Conservation (phyloP, 2,797 vertebrate species). For the Aplochiton taeniatus region DNA sequence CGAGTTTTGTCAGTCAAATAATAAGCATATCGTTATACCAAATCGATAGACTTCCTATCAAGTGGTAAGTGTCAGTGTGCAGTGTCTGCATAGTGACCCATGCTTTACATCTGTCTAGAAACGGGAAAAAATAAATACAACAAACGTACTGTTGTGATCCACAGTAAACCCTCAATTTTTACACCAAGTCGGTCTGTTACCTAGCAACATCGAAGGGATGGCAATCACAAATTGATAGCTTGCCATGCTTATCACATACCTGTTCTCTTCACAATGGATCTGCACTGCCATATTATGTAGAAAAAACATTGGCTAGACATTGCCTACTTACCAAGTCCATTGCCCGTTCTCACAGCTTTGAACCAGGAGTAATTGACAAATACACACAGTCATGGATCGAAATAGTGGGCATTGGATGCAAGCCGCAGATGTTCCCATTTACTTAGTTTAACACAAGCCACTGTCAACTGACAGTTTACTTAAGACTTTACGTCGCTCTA, state of each 20-base stretch:
- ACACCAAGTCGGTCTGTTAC: conserved; percentile 63
- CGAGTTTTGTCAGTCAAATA: too few species aligned
- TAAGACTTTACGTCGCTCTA: conserved; percentile 29
- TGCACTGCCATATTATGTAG: conserved; percentile 16
- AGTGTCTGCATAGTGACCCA: too few species aligned
- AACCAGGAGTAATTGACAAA: conserved; percentile 19
- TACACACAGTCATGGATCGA: conserved; percentile 19
- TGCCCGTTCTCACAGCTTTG: conserved; percentile 16
- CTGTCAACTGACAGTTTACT: conserved; percentile 44
- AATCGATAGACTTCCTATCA: too few species aligned
- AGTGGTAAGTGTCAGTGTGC: too few species aligned
- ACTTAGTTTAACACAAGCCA: conserved; percentile 11
- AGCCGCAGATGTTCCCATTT: conserved; percentile 43
- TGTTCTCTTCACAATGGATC: conserved; percentile 48
- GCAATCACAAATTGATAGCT: conserved; percentile 63
- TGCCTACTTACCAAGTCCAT: conserved; percentile 45
- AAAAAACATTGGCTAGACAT: conserved; percentile 11
- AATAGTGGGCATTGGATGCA: conserved; percentile 7
- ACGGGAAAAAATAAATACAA: conserved; percentile 1
- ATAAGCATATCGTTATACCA: too few species aligned
- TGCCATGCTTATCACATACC: conserved; percentile 63
- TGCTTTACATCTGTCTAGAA: conserved; percentile 15
- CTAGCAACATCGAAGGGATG: conserved; percentile 75
- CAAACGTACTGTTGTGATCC: conserved; percentile 50
- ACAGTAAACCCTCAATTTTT: conserved; percentile 63